phyloP scores from a whole-genome alignment of 2,888 invertebrate species.

The Thereva unica region DNA sequence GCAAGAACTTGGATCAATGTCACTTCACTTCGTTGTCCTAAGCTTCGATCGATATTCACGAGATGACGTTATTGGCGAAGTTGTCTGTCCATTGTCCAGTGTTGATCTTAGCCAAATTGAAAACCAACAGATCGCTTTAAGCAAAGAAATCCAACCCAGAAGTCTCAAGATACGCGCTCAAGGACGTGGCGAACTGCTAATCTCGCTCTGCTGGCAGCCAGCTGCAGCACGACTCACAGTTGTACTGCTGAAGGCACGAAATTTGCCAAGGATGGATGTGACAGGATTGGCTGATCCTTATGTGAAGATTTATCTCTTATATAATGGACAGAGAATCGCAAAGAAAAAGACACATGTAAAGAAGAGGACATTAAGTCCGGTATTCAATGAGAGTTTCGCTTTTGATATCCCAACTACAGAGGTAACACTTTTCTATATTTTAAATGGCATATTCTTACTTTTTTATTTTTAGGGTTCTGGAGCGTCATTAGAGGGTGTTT shows the following conservation, averaged over 20 bases:
- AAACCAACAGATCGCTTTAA: conserved; percentile 78
- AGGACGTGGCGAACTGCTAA: conserved; percentile 91
- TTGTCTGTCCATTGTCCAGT: conserved; percentile 79
- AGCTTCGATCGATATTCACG: conserved; percentile 97
- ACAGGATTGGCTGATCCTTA: conserved; percentile 95
- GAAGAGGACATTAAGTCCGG: conserved; percentile 95
- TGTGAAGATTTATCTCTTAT: conserved; percentile 95
- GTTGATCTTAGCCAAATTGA: conserved; percentile 70
- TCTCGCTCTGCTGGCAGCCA: conserved; percentile 98
- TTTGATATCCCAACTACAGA: conserved; percentile 88
- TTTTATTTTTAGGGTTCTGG: conserved; percentile 52
- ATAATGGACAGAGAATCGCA: conserved; percentile 96
- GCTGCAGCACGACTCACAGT: conserved; percentile 94
- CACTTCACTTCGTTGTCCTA: conserved; percentile 89
- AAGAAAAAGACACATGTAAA: conserved; percentile 99
- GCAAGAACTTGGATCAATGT: conserved; percentile 85
- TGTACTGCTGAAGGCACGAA: conserved; percentile 94
- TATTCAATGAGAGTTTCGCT: conserved; percentile 98
- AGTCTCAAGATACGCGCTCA: conserved; percentile 92
- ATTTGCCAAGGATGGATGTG: conserved; percentile 97
- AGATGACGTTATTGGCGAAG: conserved; percentile 98
- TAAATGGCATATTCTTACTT: background rate
- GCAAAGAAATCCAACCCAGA: conserved; percentile 89
- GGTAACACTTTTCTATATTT: conserved; percentile 51
- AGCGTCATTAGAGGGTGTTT: conserved; percentile 57